Base-by-base conservation (phyloP, 2,888 invertebrate genomes). In the Rhimphoctona megacephalus region DNA sequence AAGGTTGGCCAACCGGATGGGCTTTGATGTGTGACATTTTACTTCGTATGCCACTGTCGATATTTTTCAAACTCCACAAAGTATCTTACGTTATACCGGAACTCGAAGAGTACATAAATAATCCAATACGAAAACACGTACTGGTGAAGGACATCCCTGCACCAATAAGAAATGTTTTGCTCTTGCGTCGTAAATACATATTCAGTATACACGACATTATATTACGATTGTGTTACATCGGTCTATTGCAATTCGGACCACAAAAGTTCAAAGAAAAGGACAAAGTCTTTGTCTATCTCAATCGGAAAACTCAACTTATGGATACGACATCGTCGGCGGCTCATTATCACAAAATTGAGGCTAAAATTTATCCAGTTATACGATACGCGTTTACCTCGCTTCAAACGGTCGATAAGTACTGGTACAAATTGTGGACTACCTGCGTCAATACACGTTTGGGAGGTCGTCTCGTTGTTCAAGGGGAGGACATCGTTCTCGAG, bases 271-370 rank as follows among this genome's bases (percentile, higher is more conserved):
- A 96, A 90, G 96, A 97, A 89, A 97, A 96, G 91, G 97, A 96
- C 92, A 96, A 96, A 95, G 95, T 96, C n/a, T 96, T 96, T 89
- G 91, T 97, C 7, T 97, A 96, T 90, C 82, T 97, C 0, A 97
- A 98, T 92, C 95, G 95, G 4, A 95, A 94, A 33, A 96, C 96
- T 0, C 94, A 95, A 54, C 89, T 97, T 5, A 91, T 96, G 81
- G 97, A 98, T 91, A 97, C 97, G 0, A 96, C 95, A 0, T 94
- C 95, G 0, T 96, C 96, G 0, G 94, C 95, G 0, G 95, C 95
- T 0, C 96, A 96, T 11, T 97, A 97, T 91, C 95, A 96, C 88
- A 94, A 95, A 87, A 94, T 96, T 0, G 95, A 96, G 57, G 95
- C 96, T 5, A 95, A 95, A 61, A 94, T 94, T 1, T 97, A 97